These are phyloP conservation scores for Sebastes diploproa DNA, from an alignment of 2,797 vertebrate species.

Conservation along the genomic window DNA sequence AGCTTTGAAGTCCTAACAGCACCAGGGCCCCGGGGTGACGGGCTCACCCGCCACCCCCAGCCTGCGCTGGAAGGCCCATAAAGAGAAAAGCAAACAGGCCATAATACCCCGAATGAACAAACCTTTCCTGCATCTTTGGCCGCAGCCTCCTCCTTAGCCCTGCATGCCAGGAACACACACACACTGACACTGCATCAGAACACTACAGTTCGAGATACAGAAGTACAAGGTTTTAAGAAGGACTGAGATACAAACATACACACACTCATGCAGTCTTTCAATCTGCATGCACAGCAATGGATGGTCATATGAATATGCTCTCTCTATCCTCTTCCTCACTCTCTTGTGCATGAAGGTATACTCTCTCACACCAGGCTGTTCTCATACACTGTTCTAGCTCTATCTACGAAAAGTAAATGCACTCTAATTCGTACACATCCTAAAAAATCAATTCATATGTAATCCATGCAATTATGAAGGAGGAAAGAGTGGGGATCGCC, in stretches of 20 bases:
- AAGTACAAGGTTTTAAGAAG: conserved; percentile 10
- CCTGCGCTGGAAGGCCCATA: conserved; percentile 70
- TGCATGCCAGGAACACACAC: conserved; percentile 4
- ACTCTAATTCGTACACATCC: too few species aligned
- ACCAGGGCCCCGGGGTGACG: conserved; percentile 65
- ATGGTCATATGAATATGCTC: neutral
- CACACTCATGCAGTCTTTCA: conserved; percentile 2
- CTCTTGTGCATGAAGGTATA: neutral
- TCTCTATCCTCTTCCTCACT: neutral
- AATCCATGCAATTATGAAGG: too few species aligned
- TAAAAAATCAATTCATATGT: too few species aligned
- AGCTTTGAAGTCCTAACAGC: conserved; percentile 80
- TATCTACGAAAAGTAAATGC: too few species aligned
- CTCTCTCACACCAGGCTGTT: neutral
- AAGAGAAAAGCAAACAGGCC: conserved; percentile 83
- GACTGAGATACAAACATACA: conserved; percentile 7
- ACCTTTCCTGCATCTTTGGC: conserved; percentile 75
- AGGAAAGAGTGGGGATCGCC: too few species aligned
- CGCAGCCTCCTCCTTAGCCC: conserved; percentile 45
- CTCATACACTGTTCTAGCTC: too few species aligned
- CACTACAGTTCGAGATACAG: neutral
- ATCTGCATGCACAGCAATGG: neutral
- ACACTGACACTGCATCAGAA: neutral
- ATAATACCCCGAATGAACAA: conserved; percentile 77
- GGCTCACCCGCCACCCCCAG: conserved; percentile 67